phyloP scores from a whole-genome alignment of 2,113 vertebrate genomes.

The Heterotis niloticus region DNA sequence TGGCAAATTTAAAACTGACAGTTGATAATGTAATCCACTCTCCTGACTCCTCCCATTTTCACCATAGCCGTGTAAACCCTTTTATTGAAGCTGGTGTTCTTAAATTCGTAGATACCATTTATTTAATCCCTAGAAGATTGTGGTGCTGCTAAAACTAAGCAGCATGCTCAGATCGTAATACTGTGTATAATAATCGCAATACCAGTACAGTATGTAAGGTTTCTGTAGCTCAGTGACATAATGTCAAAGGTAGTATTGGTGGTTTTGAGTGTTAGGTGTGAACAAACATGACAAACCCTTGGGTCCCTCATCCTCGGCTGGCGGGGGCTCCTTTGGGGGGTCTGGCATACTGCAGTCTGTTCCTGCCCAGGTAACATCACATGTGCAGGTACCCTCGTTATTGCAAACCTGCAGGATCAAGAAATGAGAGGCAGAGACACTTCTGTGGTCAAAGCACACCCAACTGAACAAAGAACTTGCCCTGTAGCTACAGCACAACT shows the following conservation, averaged over 20 bases:
- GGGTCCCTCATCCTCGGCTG: conserved; percentile 80
- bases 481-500: not conserved
- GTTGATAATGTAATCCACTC: not conserved
- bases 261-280: not conserved
- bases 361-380: conserved; percentile 89
- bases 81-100: not conserved
- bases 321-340: conserved; percentile 73
- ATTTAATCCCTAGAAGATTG: no score
- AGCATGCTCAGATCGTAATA: no score
- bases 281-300: conserved; percentile 80
- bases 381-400: conserved; percentile 97
- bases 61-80: not conserved
- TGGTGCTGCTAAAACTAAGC: no score
- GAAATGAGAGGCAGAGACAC: conserved; percentile 12
- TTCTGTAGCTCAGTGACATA: no score
- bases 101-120: not conserved
- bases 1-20: conserved; percentile 23
- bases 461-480: not conserved
- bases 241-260: not conserved
- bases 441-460: conserved; percentile 18
- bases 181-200: not conserved
- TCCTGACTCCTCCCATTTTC: not conserved
- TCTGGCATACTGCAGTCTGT: conserved; percentile 97
- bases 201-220: no score
- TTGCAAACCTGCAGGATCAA: conserved; percentile 80